Evolutionary conservation across 2,113 vertebrate genomes (phyloP), one percentile per base, ranked within the genome.

Genomic region (Chionis minor): DNA sequence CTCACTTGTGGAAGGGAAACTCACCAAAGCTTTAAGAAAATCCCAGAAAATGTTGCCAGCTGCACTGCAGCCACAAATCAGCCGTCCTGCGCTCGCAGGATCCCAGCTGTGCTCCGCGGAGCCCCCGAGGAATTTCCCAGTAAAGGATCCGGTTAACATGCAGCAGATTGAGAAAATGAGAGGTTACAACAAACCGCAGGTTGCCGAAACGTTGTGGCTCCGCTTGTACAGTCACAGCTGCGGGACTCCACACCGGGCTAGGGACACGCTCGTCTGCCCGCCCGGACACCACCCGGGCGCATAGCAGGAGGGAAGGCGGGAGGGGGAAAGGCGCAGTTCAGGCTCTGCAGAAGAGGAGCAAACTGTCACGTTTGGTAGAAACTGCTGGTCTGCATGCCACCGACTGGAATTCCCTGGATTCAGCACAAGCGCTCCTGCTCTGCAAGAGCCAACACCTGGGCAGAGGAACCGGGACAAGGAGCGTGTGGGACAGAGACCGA

Each of bases 1-100:
- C 89, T 96, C 78, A 35, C 78, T 94, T 82, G 84, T 91, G 91
- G 94, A 97, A 90, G 94, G 84, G 74, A 95, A 95, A 69, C 66
- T 94, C 86, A 85, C 66, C 89, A 95, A 91, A 97, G 91, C 87
- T 94, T 79, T 95, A 73, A 91, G 96, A 90, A 95, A 94, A 91
- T 20, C 62, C 40, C 80, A 89, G 81, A 28, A 65, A 87, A 73
- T 2, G 28, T 49, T 95, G 92, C 94, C 92, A 89, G 93, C 92
- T 81, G 93, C 87, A 12, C 54, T 47, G 90, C 85, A 96, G 96
- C 81, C 92, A n/a, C 82, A 62, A 27, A 61, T 12, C 62, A 15
- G 56, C 73, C 14, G 0, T 17, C 51, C 65, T 72, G 88, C 26
- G 19, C 28, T 0, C 4, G 10, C 51, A 45, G 82, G 84, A 87